These are phyloP conservation scores for Coptotermes formosanus DNA, from an alignment of 1,140 invertebrate species.

Conservation along the genomic window DNA sequence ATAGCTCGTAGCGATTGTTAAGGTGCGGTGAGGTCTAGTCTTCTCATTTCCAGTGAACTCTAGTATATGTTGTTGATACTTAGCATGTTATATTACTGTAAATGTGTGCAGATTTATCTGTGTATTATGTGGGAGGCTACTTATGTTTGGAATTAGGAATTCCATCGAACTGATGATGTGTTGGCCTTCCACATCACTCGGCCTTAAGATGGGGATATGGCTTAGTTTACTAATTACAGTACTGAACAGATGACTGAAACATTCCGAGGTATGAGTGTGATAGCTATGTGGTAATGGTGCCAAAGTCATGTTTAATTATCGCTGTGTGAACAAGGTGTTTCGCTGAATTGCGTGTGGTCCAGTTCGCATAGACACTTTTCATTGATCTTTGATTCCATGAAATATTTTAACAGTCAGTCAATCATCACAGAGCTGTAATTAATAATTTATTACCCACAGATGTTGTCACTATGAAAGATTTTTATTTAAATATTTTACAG, in stretches of 20 bases:
- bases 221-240: constrained; percentile 10
- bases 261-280: neutral
- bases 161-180: neutral
- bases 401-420: neutral
- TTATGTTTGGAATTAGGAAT: neutral
- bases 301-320: constrained; percentile 1
- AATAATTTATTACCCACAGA: constrained; percentile 1
- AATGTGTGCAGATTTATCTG: neutral
- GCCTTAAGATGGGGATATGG: neutral
- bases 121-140: constrained; percentile 9
- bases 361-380: neutral
- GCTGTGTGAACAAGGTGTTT: neutral
- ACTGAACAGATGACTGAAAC: neutral
- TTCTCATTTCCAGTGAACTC: neutral
- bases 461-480: neutral
- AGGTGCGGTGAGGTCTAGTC: constrained; percentile 2
- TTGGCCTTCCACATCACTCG: neutral
- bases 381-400: neutral
- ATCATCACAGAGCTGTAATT: neutral
- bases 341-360: neutral
- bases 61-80: neutral
- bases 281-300: neutral
- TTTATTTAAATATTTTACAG: constrained; percentile 1
- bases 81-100: neutral
- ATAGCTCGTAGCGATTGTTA: neutral